Evolutionary conservation across 2,113 vertebrate species (phyloP).

Genomic region (Piprites chloris): DNA sequence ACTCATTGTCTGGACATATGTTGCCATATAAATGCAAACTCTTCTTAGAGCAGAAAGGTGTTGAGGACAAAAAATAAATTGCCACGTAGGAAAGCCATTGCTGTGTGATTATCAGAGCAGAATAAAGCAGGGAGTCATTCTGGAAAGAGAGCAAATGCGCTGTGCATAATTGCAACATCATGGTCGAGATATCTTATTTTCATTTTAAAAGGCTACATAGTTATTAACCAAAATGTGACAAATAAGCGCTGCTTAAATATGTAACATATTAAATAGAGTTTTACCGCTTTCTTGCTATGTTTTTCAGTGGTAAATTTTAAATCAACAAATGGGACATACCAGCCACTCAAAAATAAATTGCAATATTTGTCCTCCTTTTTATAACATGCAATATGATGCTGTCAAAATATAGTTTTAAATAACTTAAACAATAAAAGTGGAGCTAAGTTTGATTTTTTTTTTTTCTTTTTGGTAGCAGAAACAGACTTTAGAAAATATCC

Average conservation of each 20-base stretch:
- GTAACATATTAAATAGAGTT: background rate
- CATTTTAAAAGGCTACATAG: background rate
- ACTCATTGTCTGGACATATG: background rate
- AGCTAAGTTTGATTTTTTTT: background rate
- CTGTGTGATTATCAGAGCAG: background rate
- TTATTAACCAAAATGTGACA: constrained; percentile 17
- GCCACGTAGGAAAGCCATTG: background rate
- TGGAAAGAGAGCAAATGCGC: background rate
- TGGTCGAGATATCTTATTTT: constrained; percentile 31
- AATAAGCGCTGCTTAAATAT: background rate
- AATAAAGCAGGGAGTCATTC: background rate
- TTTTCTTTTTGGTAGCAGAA: background rate
- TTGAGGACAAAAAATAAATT: background rate
- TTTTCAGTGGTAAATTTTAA: background rate
- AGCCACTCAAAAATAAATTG: background rate
- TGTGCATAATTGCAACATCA: constrained; percentile 13
- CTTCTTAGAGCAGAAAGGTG: background rate
- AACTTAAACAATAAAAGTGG: background rate
- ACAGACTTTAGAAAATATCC: background rate
- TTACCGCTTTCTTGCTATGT: background rate
- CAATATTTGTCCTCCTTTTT: background rate
- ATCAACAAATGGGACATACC: background rate
- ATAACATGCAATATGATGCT: background rate
- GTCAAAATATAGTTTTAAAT: background rate
- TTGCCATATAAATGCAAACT: background rate